These are phyloP conservation scores for western clawed frog (Xenopus tropicalis) DNA, from an alignment of 2,113 vertebrate species.

Conservation along the genomic window DNA sequence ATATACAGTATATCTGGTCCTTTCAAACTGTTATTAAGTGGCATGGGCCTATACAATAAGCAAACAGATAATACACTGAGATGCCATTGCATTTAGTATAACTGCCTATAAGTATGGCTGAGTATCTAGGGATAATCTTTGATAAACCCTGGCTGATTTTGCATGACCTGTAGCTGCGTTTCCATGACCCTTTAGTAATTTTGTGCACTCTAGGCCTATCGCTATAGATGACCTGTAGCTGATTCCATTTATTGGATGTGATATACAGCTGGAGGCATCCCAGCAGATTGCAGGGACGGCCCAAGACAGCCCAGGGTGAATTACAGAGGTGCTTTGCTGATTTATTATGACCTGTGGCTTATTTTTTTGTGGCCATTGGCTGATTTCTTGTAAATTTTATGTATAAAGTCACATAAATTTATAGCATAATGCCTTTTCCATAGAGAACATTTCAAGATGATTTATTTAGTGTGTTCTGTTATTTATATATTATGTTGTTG, in stretches of 20 bases:
- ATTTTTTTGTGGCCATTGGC: background rate
- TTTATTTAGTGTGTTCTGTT: background rate
- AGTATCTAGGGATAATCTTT: background rate
- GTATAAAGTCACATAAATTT: background rate
- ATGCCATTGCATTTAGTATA: background rate
- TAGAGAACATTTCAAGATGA: background rate
- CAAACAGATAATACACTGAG: no score
- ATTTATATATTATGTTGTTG: background rate
- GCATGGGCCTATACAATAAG: no score
- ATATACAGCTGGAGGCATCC: background rate
- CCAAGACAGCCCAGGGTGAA: background rate
- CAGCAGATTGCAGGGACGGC: background rate
- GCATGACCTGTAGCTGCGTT: background rate
- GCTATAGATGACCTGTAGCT: background rate
- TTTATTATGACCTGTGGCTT: background rate
- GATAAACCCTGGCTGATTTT: background rate
- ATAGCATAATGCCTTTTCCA: background rate
- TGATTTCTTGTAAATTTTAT: conserved; percentile 1
- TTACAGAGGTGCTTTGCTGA: background rate
- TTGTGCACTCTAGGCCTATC: background rate
- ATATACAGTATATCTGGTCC: no score
- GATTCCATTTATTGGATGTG: background rate
- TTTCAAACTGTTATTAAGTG: no score
- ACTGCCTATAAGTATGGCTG: background rate
- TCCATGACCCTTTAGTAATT: background rate